A percentile compares a stretch with the other conserved stretches of the same genome.
These are phyloP conservation scores for Leucophora obtusa DNA, from an alignment of 2,888 invertebrate genomes.

Conservation along the genomic window DNA sequence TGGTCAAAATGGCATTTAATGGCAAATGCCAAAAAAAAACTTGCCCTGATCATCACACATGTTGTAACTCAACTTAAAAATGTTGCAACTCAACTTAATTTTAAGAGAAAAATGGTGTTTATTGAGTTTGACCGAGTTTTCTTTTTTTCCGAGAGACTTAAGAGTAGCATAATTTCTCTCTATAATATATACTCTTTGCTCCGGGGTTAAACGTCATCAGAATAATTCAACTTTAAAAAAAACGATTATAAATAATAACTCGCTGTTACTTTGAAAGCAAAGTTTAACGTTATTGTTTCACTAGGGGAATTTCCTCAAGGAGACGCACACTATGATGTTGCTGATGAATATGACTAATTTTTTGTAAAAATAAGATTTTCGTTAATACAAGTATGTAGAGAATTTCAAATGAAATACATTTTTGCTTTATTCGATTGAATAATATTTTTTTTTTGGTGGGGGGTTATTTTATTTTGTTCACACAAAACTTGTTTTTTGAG, in stretches of 20 bases:
- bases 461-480: neutral
- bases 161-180: too few species aligned
- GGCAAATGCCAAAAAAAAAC: too few species aligned
- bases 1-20: too few species aligned
- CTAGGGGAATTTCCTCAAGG: neutral
- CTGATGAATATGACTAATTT: neutral
- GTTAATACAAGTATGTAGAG: neutral
- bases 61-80: too few species aligned
- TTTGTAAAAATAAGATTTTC: neutral
- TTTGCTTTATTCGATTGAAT: neutral
- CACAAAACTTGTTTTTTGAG: neutral
- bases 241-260: neutral
- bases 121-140: too few species aligned
- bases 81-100: too few species aligned
- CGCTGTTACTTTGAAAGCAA: neutral
- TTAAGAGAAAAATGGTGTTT: too few species aligned
- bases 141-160: too few species aligned
- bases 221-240: neutral
- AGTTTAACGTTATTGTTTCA: neutral
- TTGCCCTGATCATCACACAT: too few species aligned
- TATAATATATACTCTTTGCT: too few species aligned
- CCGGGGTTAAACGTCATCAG: neutral
- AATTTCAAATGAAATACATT: neutral
- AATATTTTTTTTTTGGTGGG: neutral
- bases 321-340: neutral